Evolutionary conservation across 2,888 invertebrate species (phyloP), one percentile per base, ranked within the genome.

Genomic region (Apantesis nais): DNA sequence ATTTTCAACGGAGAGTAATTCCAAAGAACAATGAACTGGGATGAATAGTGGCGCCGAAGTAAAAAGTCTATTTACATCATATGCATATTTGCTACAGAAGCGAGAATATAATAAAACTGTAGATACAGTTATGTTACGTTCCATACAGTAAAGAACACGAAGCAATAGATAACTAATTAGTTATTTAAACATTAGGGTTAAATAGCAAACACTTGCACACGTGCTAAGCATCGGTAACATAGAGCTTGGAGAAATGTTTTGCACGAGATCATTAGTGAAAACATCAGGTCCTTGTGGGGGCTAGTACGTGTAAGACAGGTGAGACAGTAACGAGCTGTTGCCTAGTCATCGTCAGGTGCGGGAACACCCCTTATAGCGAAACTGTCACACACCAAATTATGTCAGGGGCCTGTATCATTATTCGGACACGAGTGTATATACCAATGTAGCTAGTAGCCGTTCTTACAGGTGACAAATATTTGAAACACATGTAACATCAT

Each of bases 321-420:
- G 90, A 89, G 91, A 92, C 92, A 90, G 91, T 94, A 95, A 95
- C 94, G 93, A 95, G 94, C 91, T 89, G 88, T 87, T 88, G 89
- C 88, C 88, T 85, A 90, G 88, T 92, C 94, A 92, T 92, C 90
- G 91, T 86, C 86, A 89, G 88, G 85, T 83, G 86, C 83, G 85
- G 90, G 90, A 92, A 90, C 90, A 91, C 90, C 94, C 92, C 92
- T 93, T 86, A 86, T 80, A 81, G 87, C 88, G 86, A 90, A 92
- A 92, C 92, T 93, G 93, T 90, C 91, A 93, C 90, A 88, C 87
- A 88, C 87, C 89, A 91, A 93, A 92, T 84, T 92, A 86, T 93
- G 92, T 92, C 93, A 93, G 90, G 88, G 71, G 86, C 84, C 83
- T 82, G 82, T 86, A 89, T 92, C 91, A 92, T 93, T 93, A 93